Conservation (phyloP, 2,797 vertebrate species). For the Gallirallus australis region DNA sequence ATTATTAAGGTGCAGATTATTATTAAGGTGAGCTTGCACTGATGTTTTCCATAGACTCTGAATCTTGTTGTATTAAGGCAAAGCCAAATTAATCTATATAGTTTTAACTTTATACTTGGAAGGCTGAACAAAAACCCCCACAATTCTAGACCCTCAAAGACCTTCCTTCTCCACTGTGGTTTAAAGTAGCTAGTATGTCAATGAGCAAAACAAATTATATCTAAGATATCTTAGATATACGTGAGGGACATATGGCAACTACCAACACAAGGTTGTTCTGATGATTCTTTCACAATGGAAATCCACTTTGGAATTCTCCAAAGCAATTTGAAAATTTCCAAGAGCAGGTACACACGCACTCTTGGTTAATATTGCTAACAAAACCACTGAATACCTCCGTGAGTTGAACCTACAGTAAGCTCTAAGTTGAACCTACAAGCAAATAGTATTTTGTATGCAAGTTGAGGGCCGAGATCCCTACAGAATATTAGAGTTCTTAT, state of each 20-base stretch:
- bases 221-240: neutral
- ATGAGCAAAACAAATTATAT: neutral
- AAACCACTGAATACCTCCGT: neutral
- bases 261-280: neutral
- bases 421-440: neutral
- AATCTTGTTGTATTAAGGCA: neutral
- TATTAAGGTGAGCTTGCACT: neutral
- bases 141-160: neutral
- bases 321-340: neutral
- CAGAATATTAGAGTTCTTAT: neutral
- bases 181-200: neutral
- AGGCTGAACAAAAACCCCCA: neutral
- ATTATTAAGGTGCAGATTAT: neutral
- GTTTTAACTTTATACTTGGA: neutral
- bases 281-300: neutral
- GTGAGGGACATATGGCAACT: neutral
- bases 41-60: neutral
- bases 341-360: accelerated
- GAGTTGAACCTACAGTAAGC: neutral
- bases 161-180: neutral
- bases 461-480: neutral
- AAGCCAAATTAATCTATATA: neutral
- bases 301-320: neutral
- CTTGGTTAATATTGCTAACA: neutral
- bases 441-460: neutral